Base-by-base conservation (phyloP, 2,888 invertebrate species). In the Ochropleura leucogaster region DNA sequence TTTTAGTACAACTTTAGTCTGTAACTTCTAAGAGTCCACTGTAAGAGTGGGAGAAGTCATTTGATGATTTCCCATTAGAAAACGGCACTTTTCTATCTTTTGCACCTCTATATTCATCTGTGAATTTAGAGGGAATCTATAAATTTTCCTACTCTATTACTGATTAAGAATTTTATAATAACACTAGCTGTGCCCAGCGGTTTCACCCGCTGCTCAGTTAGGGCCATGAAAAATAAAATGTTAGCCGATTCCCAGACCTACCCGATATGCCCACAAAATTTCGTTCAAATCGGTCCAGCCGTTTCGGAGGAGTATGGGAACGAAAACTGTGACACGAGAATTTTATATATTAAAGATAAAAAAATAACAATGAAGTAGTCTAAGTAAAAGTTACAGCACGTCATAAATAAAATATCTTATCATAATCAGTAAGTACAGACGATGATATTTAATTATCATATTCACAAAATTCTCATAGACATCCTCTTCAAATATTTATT, bases 331-430 rank as follows among this genome's bases (percentile, higher is more conserved):
- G n/a, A n/a, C n/a, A n/a, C n/a, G n/a, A n/a, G n/a, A n/a, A n/a
- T n/a, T n/a, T n/a, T n/a, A n/a, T n/a, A n/a, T n/a, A n/a, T n/a
- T n/a, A n/a, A n/a, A n/a, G n/a, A n/a, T n/a, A n/a, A n/a, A 30
- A 30, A 30, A 62, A 62, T 44, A n/a, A 14, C n/a, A 44, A 44
- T 44, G 6, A 62, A 44, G n/a, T 6, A 59, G 1, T 44, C 12
- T 12, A 10, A 44, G n/a, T 60, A 44, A 62, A 44, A 44, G n/a
- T 62, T 44, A n/a, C 44, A 62, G 5, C 6, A 44, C 51, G 0
- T 60, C 40, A 47, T 20, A 47, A 62, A 53, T 74, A 44, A 72
- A 73, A 55, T 55, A 74, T 55, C 53, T 74, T n/a, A 75, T 74
- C 63, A 74, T 20, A 16, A 47, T 55, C 20, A n/a, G 12, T 44